phyloP scores from a whole-genome alignment of 2,113 vertebrate genomes.

The Notarius quadriscutis region DNA sequence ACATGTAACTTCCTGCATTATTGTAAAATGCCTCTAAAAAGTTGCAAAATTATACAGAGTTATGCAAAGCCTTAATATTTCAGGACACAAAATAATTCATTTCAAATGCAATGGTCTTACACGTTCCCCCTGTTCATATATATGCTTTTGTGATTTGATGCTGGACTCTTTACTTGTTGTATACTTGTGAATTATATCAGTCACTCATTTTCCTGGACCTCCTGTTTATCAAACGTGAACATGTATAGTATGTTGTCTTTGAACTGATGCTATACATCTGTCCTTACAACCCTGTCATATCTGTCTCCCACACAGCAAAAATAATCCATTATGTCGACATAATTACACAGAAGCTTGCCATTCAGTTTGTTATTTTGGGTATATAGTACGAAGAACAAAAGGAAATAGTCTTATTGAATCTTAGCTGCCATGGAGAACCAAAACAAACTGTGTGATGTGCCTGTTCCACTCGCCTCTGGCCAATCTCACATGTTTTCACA shows the following conservation, averaged over 20 bases:
- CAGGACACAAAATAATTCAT: not conserved
- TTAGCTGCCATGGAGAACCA: conserved; percentile 67
- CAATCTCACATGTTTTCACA: conserved; percentile 49
- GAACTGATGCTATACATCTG: not conserved
- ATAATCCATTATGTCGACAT: conserved; percentile 1
- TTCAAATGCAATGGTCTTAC: not conserved
- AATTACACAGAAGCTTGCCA: not conserved
- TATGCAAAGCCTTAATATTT: not conserved
- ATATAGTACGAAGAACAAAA: conserved; percentile 53
- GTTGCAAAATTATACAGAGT: not conserved
- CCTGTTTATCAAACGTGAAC: not conserved
- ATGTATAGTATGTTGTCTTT: not conserved
- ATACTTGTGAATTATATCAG: not conserved
- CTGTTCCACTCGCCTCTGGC: conserved; percentile 53
- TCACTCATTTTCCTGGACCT: not conserved
- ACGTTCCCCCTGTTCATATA: not conserved
- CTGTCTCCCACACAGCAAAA: not conserved
- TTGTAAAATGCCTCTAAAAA: not conserved
- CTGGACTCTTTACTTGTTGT: too few species aligned
- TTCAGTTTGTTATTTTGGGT: conserved; percentile 4
- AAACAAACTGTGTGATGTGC: conserved; percentile 66
- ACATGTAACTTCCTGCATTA: not conserved
- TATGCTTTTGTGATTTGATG: too few species aligned
- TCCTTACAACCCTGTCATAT: not conserved
- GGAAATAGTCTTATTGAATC: conserved; percentile 59